Conservation (phyloP, 2,888 invertebrate genomes). For the Prenolepis imparis region DNA sequence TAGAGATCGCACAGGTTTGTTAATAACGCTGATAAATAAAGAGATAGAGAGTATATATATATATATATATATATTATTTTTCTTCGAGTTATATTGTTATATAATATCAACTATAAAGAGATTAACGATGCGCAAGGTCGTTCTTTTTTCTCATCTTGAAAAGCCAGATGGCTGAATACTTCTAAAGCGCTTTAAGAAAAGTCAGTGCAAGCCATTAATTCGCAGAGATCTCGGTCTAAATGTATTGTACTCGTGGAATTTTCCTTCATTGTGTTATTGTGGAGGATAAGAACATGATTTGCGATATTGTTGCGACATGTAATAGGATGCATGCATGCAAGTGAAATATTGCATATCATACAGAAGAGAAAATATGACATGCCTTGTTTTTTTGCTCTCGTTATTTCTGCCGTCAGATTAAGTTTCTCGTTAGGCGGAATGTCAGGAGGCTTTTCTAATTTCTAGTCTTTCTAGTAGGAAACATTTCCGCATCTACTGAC, state of each 20-base stretch:
- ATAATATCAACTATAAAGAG: neutral
- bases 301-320: conserved; percentile 4
- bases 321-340: conserved; percentile 8
- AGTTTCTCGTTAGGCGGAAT: conserved; percentile 32
- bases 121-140: conserved; percentile 27
- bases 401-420: conserved; percentile 23
- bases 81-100: neutral
- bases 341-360: conserved; percentile 27
- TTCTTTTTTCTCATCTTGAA: conserved; percentile 34
- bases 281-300: conserved; percentile 20
- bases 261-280: neutral
- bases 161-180: neutral
- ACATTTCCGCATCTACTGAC: neutral
- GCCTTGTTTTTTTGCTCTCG: neutral
- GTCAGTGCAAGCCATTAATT: conserved; percentile 41
- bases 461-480: neutral
- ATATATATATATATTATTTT: neutral
- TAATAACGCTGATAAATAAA: neutral
- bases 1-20: neutral
- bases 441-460: conserved; percentile 26
- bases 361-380: neutral
- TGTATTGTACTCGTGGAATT: conserved; percentile 9
- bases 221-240: neutral
- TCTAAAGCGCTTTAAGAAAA: neutral
- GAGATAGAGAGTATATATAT: neutral